A percentile compares a stretch with the other conserved stretches of the same genome.
Evolutionary conservation across 2,888 invertebrate genomes (phyloP).

Genomic region (Myopa testacea): DNA sequence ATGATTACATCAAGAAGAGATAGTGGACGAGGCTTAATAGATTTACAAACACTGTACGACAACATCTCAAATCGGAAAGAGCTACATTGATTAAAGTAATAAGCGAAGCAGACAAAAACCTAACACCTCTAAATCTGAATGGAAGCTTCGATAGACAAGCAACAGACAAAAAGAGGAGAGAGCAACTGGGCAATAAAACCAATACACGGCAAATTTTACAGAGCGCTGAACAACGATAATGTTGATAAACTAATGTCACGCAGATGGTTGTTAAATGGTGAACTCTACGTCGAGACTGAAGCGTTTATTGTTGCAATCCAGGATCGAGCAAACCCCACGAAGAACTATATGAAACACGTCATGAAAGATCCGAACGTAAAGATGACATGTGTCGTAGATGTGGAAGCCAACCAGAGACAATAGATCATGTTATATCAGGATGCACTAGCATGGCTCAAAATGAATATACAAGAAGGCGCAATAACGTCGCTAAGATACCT

Average conservation of each 20-base stretch:
- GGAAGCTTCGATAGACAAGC: slow-evolving; percentile 8
- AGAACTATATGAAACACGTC: slow-evolving; percentile 31
- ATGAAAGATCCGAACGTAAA: slow-evolving; percentile 22
- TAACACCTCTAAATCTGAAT: slow-evolving; percentile 35
- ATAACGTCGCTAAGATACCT: too few species aligned
- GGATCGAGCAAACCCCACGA: slow-evolving; percentile 21
- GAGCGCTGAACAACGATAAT: slow-evolving; percentile 17
- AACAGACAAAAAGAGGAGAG: slow-evolving; percentile 13
- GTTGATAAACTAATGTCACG: slow-evolving; percentile 34
- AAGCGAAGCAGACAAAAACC: slow-evolving; percentile 28
- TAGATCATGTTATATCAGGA: slow-evolving; percentile 36
- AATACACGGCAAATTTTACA: slow-evolving; percentile 35
- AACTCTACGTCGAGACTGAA: slow-evolving; percentile 8
- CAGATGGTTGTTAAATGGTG: slow-evolving; percentile 35
- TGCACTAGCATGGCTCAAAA: slow-evolving; percentile 11
- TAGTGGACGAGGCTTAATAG: too few species aligned
- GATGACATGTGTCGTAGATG: slow-evolving; percentile 31
- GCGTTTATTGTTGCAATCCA: slow-evolving; percentile 36
- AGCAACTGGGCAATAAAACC: slow-evolving; percentile 37
- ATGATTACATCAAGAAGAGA: too few species aligned
- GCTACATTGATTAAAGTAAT: slow-evolving; percentile 5
- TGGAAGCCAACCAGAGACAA: slow-evolving; percentile 21
- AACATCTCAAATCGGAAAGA: neutral
- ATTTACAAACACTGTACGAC: too few species aligned
- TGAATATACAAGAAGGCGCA: neutral